Conservation (phyloP, 1,140 invertebrate genomes). For the Thaumetopoea pityocampa region DNA sequence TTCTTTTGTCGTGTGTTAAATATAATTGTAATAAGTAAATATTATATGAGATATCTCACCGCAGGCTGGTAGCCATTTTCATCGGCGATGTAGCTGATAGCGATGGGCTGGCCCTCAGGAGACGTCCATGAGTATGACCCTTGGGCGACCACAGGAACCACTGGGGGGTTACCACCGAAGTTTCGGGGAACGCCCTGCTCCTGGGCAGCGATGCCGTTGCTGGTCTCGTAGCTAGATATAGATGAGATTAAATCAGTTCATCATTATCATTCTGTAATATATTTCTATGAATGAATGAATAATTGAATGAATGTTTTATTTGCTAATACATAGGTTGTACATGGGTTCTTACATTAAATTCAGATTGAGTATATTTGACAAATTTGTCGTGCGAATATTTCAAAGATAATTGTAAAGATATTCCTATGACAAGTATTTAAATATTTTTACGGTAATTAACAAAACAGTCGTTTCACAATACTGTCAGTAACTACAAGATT, state of each 20-base stretch:
- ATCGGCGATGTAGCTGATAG: conserved; percentile 73
- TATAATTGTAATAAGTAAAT: no score
- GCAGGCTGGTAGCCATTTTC: conserved; percentile 76
- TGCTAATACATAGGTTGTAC: no score
- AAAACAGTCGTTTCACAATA: no score
- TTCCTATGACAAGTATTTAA: no score
- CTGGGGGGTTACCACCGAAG: conserved; percentile 70
- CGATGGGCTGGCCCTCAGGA: conserved; percentile 39
- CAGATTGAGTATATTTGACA: no score
- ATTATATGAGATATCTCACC: conserved; percentile 1
- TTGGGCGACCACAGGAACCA: conserved; percentile 48
- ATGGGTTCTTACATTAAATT: no score
- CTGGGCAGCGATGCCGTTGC: conserved; percentile 77
- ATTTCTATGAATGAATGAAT: no score
- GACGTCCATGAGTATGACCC: conserved; percentile 64
- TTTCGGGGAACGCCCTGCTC: conserved; percentile 70
- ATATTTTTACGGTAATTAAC: no score
- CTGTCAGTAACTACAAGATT: no score
- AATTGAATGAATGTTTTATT: no score
- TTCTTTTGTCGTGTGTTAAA: not conserved
- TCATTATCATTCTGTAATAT: not conserved
- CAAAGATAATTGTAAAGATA: no score
- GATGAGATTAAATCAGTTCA: not conserved
- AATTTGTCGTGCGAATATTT: no score
- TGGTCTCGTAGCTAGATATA: conserved; percentile 74